phyloP scores from a whole-genome alignment of 2,113 vertebrate species.

The Vulpes lagopus region DNA sequence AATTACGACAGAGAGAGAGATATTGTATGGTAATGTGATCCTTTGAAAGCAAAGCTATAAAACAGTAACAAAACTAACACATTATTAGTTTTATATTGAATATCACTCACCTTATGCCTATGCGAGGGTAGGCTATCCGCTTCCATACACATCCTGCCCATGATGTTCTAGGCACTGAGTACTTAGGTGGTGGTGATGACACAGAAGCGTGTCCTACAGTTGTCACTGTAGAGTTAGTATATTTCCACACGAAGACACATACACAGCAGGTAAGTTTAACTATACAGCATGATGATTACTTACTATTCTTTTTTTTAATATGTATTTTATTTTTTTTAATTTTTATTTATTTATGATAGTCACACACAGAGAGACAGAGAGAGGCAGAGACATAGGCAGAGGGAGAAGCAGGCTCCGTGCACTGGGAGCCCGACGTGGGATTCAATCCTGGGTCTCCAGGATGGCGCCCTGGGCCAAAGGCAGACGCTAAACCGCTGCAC shows the following conservation, averaged over 20 bases:
- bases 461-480: no score
- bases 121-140: not conserved
- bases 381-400: no score
- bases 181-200: not conserved
- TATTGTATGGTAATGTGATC: not conserved
- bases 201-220: not conserved
- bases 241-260: not conserved
- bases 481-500: no score
- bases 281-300: not conserved
- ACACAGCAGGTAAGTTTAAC: not conserved
- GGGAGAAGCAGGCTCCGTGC: no score
- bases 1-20: not conserved
- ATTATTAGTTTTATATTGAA: not conserved
- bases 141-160: not conserved
- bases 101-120: not conserved
- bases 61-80: not conserved
- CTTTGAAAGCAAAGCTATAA: not conserved
- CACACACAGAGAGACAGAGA: no score
- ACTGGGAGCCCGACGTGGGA: no score
- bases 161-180: not conserved
- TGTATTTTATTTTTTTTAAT: no score
- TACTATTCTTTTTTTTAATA: not conserved
- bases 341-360: no score
- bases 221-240: not conserved
- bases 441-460: no score